A percentile compares a stretch with the other conserved stretches of the same genome.
phyloP scores from a whole-genome alignment of 1,140 invertebrate genomes.

The Drosophila pruinosa region DNA sequence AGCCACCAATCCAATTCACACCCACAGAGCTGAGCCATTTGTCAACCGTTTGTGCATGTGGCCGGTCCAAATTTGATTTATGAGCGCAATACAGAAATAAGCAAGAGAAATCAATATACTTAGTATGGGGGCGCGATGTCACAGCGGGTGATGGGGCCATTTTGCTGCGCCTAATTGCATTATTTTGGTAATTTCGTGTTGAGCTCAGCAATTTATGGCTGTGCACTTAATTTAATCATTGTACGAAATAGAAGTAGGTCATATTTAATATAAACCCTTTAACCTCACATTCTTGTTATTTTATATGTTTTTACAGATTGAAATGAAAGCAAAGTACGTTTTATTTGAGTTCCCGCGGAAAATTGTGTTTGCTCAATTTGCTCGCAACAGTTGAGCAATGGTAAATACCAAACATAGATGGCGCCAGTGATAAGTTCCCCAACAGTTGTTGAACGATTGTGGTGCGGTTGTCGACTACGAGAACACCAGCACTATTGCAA shows the following conservation, averaged over 20 bases:
- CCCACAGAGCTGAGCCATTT: slow-evolving; percentile 33
- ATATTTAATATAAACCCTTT: slow-evolving; percentile 6
- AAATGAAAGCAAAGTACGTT: too few species aligned
- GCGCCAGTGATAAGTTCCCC: background rate
- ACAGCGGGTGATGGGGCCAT: slow-evolving; percentile 22
- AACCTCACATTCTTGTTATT: background rate
- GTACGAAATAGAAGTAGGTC: slow-evolving; percentile 22
- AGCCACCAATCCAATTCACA: slow-evolving; percentile 17
- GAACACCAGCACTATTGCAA: too few species aligned
- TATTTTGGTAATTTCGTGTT: slow-evolving; percentile 39
- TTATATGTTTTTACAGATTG: too few species aligned
- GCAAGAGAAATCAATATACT: slow-evolving; percentile 36
- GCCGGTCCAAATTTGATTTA: slow-evolving; percentile 53
- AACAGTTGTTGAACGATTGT: too few species aligned
- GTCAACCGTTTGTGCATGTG: slow-evolving; percentile 51
- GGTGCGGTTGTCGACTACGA: too few species aligned
- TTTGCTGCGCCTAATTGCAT: slow-evolving; percentile 43
- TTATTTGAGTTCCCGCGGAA: background rate
- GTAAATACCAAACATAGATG: background rate
- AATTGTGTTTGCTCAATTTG: background rate
- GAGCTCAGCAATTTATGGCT: slow-evolving; percentile 16
- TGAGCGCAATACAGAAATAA: slow-evolving; percentile 33
- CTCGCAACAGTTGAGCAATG: too few species aligned
- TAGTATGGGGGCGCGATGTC: background rate
- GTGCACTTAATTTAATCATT: slow-evolving; percentile 22